Evolutionary conservation across 2,113 vertebrate genomes (phyloP), one percentile per base, ranked within the genome.

Genomic region (Orycteropus afer): DNA sequence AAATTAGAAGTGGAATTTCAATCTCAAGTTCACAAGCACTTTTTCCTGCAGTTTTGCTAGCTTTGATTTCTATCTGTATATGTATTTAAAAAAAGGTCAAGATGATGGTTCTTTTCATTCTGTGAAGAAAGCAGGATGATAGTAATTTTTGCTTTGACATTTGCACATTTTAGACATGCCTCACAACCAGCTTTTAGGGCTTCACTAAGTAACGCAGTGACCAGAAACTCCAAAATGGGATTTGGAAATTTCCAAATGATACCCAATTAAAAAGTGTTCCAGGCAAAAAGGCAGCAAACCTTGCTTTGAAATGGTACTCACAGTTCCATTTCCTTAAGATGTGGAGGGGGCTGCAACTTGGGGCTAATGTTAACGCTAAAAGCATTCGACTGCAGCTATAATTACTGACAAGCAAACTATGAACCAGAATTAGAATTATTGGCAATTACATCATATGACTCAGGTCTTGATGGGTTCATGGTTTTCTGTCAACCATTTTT

Each of bases 241-340:
- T 98, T 98, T 97, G 97, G 97, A 98, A 97, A 94, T 96, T 96
- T 97, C 97, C 95, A 97, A 98, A 98, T 98, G 96, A 96, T 97
- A 98, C 96, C 93, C 98, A 98, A 98, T 98, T 98, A 98, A 98
- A 98, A 98, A 97, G 85, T 79, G 98, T 98, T 98, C 97, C 96
- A 97, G 95, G 97, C 97, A 98, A 97, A 98, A 98, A 91, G 97
- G 96, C 97, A 98, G 98, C 98, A 98, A 98, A 97, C 86, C 90
- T 96, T 95, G 91, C 95, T 91, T 98, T 97, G 90, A 96, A 97
- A 97, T 23, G 74, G 71, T 97, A 83, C 91, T 97, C 97, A 95
- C 40, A 83, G 95, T 94, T 95, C 71, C 63, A 1, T 95, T 91
- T 96, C 96, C 88, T 88, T 76, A 57, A 93, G 67, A 71, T 37